Conservation (phyloP, 2,797 vertebrate genomes). For the Sarcoramphus papa region DNA sequence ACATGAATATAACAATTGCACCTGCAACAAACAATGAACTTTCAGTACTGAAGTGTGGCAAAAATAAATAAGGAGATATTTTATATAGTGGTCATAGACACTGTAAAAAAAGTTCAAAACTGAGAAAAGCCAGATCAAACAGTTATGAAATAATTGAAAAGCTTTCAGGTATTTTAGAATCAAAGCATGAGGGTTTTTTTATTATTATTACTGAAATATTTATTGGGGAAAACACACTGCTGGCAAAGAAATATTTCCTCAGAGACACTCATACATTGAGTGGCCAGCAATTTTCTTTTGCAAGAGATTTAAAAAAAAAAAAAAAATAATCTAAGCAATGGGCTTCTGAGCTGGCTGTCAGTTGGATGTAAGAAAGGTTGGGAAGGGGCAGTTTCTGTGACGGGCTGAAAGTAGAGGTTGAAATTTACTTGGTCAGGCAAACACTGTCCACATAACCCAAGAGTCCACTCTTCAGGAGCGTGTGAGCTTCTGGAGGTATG, state of each 20-base stretch:
- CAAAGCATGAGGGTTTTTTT: background rate
- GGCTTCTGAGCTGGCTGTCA: background rate
- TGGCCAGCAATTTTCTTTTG: background rate
- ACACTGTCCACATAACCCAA: background rate
- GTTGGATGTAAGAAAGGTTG: background rate
- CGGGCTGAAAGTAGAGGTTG: background rate
- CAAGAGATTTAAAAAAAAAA: background rate
- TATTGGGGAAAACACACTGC: background rate
- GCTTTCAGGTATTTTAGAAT: background rate
- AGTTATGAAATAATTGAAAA: background rate
- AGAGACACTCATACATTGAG: background rate
- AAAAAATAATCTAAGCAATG: background rate
- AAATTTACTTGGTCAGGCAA: background rate
- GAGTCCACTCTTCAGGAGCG: background rate
- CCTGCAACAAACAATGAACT: background rate
- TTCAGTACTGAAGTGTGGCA: background rate
- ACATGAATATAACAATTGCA: background rate
- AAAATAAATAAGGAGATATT: background rate
- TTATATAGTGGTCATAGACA: background rate
- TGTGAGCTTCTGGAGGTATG: background rate
- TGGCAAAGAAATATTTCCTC: background rate
- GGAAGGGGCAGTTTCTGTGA: background rate
- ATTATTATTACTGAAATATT: background rate
- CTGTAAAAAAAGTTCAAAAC: background rate
- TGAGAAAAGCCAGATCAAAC: background rate